phyloP scores from a whole-genome alignment of 2,113 vertebrate genomes.

The Laterallus jamaicensis region DNA sequence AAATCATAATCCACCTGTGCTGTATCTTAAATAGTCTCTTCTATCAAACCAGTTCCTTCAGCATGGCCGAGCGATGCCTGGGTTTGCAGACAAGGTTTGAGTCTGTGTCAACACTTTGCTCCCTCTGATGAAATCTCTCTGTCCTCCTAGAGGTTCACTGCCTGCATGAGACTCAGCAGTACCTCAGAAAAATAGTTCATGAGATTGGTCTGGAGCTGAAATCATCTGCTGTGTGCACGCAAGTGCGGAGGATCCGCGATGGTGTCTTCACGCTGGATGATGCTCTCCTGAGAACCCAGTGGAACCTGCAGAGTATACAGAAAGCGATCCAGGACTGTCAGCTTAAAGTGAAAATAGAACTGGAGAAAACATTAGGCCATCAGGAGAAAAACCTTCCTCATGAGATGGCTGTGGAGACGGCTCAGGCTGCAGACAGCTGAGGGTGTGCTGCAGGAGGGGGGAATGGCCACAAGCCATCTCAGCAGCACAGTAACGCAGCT shows the following conservation, averaged over 20 bases:
- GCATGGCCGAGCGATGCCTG: fast-evolving
- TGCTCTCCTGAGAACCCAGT: constrained; percentile 81
- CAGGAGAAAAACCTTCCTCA: not conserved
- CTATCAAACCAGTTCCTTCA: not conserved
- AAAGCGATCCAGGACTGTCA: constrained; percentile 65
- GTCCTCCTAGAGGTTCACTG: constrained; percentile 86
- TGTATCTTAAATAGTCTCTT: not conserved
- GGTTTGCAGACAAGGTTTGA: not conserved
- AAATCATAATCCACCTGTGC: not conserved
- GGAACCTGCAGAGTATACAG: constrained; percentile 79
- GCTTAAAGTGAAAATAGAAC: constrained; percentile 51
- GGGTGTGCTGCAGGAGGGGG: fast-evolving
- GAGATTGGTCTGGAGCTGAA: constrained; percentile 92
- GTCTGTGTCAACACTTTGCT: not conserved
- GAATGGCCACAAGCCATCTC: fast-evolving
- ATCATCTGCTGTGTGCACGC: constrained; percentile 84
- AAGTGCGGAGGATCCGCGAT: constrained; percentile 84
- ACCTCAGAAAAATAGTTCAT: constrained; percentile 87
- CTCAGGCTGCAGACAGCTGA: not conserved
- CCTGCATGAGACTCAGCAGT: constrained; percentile 90
- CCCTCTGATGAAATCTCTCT: not conserved
- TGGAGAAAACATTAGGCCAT: constrained; percentile 36
- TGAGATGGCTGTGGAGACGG: not conserved
- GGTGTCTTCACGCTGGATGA: constrained; percentile 84
- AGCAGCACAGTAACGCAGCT: not conserved